A percentile compares a stretch with the other conserved stretches of the same genome.
These are phyloP conservation scores for Echiichthys vipera DNA, from an alignment of 2,797 vertebrate genomes.

Conservation along the genomic window DNA sequence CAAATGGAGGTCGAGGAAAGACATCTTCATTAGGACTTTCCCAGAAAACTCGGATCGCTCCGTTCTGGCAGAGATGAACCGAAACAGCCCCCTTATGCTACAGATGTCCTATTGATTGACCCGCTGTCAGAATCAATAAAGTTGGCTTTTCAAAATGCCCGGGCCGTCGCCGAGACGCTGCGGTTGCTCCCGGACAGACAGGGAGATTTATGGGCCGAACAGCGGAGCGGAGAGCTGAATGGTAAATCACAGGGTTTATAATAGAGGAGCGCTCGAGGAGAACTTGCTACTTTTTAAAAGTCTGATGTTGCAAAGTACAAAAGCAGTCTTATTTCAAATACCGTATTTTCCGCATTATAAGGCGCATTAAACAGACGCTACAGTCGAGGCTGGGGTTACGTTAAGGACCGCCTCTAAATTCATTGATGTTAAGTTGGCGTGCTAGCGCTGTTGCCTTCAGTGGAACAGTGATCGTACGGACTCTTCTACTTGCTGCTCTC, in stretches of 20 bases:
- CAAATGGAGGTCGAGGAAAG: constrained; percentile 51
- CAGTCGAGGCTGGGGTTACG: too few species aligned
- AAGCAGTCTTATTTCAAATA: background rate
- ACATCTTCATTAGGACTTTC: constrained; percentile 54
- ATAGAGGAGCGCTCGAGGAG: constrained; percentile 19
- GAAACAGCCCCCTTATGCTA: constrained; percentile 46
- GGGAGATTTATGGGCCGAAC: constrained; percentile 48
- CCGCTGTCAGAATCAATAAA: constrained; percentile 64
- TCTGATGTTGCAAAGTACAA: constrained; percentile 3
- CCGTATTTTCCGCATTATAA: too few species aligned
- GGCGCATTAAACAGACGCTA: background rate
- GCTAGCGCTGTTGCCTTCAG: too few species aligned
- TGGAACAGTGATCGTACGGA: too few species aligned
- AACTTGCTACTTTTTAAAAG: constrained; percentile 30
- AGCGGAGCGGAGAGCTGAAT: constrained; percentile 19
- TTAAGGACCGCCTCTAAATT: too few species aligned
- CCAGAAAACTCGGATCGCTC: constrained; percentile 35
- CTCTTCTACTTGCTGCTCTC: too few species aligned
- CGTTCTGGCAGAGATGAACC: constrained; percentile 25
- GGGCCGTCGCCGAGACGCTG: constrained; percentile 27
- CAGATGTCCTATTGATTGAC: constrained; percentile 65
- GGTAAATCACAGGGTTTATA: constrained; percentile 46
- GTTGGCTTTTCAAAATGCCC: constrained; percentile 46
- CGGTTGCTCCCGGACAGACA: constrained; percentile 51
- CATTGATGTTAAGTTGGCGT: too few species aligned